Conservation (phyloP, 1,140 invertebrate genomes). For the Hydropsyche tenuis region DNA sequence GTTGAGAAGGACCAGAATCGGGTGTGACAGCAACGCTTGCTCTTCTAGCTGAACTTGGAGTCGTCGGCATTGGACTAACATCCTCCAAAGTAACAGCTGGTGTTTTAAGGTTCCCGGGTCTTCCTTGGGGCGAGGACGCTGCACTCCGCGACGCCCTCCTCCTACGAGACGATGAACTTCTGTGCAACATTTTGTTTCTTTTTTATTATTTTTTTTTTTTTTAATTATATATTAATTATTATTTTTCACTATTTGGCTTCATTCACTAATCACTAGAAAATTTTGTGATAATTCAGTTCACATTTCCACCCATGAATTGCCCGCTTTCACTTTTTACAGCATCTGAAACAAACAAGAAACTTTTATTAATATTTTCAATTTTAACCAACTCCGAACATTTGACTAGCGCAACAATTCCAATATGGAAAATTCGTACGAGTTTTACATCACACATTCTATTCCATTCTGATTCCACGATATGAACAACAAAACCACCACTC, state of each 20-base stretch:
- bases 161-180: conserved; percentile 71
- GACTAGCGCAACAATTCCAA: too few relatives aligned
- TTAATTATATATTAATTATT: not conserved
- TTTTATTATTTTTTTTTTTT: not conserved
- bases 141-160: conserved; percentile 69
- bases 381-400: too few relatives aligned
- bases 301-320: not conserved
- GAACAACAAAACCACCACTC: too few relatives aligned
- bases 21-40: conserved; percentile 47
- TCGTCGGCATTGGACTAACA: conserved; percentile 56
- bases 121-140: conserved; percentile 67
- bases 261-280: not conserved
- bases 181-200: conserved; percentile 66
- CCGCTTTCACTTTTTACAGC: not conserved
- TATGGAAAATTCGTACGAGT: too few relatives aligned
- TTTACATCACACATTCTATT: too few relatives aligned
- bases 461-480: too few relatives aligned
- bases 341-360: conserved; percentile 10
- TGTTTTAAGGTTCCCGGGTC: conserved; percentile 54
- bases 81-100: conserved; percentile 51
- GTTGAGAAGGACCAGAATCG: conserved; percentile 47
- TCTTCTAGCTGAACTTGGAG: conserved; percentile 56
- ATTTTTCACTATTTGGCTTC: not conserved
- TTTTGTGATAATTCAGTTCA: not conserved
- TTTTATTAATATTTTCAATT: too few relatives aligned